Evolutionary conservation across 2,797 vertebrate species (phyloP).

Genomic region (Alfaro cultratus): DNA sequence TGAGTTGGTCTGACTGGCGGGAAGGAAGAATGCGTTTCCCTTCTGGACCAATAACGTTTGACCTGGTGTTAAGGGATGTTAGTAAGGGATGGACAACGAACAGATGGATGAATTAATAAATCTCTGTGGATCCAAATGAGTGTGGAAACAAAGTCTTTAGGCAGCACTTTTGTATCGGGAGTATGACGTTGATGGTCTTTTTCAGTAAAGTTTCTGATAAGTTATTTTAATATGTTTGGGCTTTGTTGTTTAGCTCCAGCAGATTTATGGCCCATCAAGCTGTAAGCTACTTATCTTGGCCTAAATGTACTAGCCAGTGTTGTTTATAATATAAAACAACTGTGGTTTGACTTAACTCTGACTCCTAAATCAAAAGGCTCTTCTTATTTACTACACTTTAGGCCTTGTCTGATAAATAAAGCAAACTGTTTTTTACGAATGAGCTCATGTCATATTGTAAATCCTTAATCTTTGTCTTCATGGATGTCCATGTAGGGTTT

Average conservation of each 20-base stretch:
- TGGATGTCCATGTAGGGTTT: constrained; percentile 66
- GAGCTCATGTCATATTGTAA: neutral
- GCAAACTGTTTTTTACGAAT: neutral
- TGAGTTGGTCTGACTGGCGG: neutral
- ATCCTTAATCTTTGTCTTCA: constrained; percentile 5
- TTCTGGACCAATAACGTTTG: neutral
- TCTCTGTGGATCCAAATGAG: neutral
- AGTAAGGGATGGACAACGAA: neutral
- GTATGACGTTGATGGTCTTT: neutral
- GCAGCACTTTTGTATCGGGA: neutral
- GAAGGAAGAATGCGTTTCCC: neutral
- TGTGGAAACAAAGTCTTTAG: constrained; percentile 5
- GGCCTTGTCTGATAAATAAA: neutral
- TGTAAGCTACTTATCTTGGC: constrained; percentile 47
- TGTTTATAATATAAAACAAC: constrained; percentile 60
- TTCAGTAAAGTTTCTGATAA: constrained; percentile 19
- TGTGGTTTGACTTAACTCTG: constrained; percentile 39
- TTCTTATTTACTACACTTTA: constrained; percentile 41
- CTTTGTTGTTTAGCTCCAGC: constrained; percentile 35
- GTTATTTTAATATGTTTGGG: constrained; percentile 22
- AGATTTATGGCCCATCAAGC: constrained; percentile 52
- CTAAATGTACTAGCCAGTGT: constrained; percentile 41
- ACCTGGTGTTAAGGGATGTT: neutral
- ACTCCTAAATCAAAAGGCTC: constrained; percentile 29
- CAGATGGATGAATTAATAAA: neutral